These are phyloP conservation scores for Colostygia pectinataria DNA, from an alignment of 2,888 invertebrate genomes.

Conservation along the genomic window DNA sequence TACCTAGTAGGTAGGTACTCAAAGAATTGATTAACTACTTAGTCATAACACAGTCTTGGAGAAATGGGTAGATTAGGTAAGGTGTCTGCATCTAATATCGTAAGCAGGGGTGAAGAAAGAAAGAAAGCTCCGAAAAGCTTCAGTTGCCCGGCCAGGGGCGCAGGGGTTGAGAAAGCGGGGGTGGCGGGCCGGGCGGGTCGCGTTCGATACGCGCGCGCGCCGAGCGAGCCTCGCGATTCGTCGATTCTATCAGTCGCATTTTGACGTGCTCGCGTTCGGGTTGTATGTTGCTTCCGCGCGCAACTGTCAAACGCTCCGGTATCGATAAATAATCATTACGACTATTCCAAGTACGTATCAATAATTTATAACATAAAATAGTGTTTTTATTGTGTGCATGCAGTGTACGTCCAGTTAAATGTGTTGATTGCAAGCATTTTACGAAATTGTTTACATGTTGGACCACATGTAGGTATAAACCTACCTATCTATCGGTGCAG, in stretches of 20 bases:
- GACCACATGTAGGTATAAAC: slow-evolving; percentile 58
- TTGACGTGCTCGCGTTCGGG: slow-evolving; percentile 59
- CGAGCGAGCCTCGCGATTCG: slow-evolving; percentile 42
- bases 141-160: slow-evolving; percentile 49
- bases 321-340: slow-evolving; percentile 60
- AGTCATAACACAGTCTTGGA: no score
- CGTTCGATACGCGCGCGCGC: slow-evolving; percentile 82
- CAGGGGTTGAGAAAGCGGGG: slow-evolving; percentile 65
- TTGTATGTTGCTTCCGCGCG: slow-evolving; percentile 52
- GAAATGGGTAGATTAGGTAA: no score
- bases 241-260: slow-evolving; percentile 66
- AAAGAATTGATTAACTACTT: no score
- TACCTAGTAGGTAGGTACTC: no score
- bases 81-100: slow-evolving; percentile 24
- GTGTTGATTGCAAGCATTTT: slow-evolving; percentile 35
- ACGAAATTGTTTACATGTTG: slow-evolving; percentile 70
- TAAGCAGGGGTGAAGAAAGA: slow-evolving; percentile 33
- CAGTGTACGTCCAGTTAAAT: slow-evolving; percentile 25
- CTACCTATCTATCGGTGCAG: slow-evolving; percentile 41
- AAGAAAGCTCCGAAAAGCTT: slow-evolving; percentile 47
- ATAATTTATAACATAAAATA: slow-evolving; percentile 24
- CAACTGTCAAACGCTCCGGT: slow-evolving; percentile 70
- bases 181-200: slow-evolving; percentile 63
- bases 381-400: slow-evolving; percentile 22
- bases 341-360: slow-evolving; percentile 65